Percentiles rank a stretch among this genome's conserved stretches.
Evolutionary conservation across 1,140 invertebrate species (phyloP).

Genomic region (Drosophila melanica): DNA sequence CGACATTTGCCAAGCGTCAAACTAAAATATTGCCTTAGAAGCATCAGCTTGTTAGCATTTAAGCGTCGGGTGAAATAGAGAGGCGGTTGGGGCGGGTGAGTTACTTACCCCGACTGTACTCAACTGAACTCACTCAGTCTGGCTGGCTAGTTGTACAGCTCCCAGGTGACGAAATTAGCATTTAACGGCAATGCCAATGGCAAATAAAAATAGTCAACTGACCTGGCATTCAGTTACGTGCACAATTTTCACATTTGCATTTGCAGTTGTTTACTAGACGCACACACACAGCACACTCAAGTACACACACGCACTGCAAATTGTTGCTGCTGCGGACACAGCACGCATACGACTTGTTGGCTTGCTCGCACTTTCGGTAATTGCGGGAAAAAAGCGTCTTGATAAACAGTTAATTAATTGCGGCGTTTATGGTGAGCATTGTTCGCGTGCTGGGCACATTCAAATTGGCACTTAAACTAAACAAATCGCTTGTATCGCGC

Average conservation of each 20-base stretch:
- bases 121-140: conserved; percentile 15
- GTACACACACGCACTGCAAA: conserved; percentile 7
- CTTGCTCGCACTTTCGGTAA: conserved; percentile 6
- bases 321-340: conserved; percentile 3
- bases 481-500: conserved; percentile 29
- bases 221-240: conserved; percentile 31
- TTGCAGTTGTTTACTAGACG: conserved; percentile 26
- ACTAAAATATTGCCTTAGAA: conserved; percentile 10
- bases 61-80: neutral
- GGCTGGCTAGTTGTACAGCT: conserved; percentile 24
- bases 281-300: conserved; percentile 9
- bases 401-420: conserved; percentile 52
- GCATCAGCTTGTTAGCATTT: conserved; percentile 63
- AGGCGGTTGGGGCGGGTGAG: neutral
- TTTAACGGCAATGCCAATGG: conserved; percentile 68
- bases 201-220: conserved; percentile 19
- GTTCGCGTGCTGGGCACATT: conserved; percentile 43
- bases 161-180: conserved; percentile 57
- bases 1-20: conserved; percentile 35
- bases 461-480: conserved; percentile 33
- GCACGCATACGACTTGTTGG: conserved; percentile 21
- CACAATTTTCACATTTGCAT: conserved; percentile 29
- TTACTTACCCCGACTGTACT: conserved; percentile 25
- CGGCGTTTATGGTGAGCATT: conserved; percentile 57
- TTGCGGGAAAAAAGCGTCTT: conserved; percentile 12